These are phyloP conservation scores for Neomonachus schauinslandi DNA, from an alignment of 2,113 vertebrate genomes.

Conservation along the genomic window DNA sequence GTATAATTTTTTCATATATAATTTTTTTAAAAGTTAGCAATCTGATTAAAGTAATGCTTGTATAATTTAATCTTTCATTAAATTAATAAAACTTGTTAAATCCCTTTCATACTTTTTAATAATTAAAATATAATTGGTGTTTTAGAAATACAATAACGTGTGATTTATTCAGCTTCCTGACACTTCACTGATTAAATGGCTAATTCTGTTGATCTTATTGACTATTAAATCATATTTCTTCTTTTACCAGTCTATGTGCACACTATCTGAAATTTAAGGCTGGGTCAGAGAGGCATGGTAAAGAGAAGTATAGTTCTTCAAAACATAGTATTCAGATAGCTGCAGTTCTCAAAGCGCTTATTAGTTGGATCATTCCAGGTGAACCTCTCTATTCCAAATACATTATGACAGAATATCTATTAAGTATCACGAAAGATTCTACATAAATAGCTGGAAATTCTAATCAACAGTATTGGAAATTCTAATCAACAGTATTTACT, in stretches of 20 bases:
- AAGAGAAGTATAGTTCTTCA: not conserved
- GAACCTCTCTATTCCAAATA: not conserved
- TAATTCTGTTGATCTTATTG: not conserved
- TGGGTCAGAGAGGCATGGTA: not conserved
- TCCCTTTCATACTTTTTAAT: not conserved
- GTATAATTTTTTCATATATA: not conserved
- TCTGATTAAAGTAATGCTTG: not conserved
- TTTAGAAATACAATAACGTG: not conserved
- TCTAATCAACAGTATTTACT: not conserved
- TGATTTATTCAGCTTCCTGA: not conserved
- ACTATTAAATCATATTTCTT: not conserved
- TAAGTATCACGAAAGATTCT: not conserved
- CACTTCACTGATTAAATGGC: not conserved
- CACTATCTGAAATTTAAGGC: not conserved
- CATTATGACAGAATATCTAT: not conserved
- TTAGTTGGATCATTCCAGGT: too few relatives aligned
- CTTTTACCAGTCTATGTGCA: not conserved
- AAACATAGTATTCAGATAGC: not conserved
- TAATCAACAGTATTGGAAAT: not conserved
- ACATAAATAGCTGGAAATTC: not conserved
- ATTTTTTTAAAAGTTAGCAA: not conserved
- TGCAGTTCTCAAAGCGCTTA: not conserved
- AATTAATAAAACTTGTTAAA: not conserved
- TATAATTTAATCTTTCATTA: not conserved
- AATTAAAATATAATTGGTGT: not conserved